Evolutionary conservation across 2,113 vertebrate genomes (phyloP), one percentile per base, ranked within the genome.

Genomic region (Neofelis nebulosa): DNA sequence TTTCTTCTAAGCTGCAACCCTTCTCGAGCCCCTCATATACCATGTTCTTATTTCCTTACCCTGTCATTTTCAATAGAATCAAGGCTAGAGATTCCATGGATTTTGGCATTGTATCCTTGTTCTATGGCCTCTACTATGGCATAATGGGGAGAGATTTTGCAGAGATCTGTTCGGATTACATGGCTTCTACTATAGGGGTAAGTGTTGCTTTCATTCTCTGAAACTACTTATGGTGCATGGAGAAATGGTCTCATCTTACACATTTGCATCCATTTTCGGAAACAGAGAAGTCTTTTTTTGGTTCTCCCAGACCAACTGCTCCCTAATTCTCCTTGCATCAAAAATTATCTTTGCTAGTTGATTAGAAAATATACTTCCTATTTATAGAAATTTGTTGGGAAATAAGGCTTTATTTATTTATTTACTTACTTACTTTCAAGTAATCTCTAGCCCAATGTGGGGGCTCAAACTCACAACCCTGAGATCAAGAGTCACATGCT

Each of bases 91-190:
- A 98, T 48, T 99, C 98, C 0, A 98, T 99, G 98, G 98, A 98
- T 88, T 99, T 99, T 0, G 98, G 98, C 0, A 97, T 99, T 2
- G 96, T 98, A 57, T 98, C 99, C 97, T 89, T 99, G 94, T 99
- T 99, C 87, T 99, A 99, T 1, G 96, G 99, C 0, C 97, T 99
- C 16, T 99, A 99, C 94, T 99, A 98, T 2, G 98, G 98, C 25
- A 98, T 98, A 50, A 98, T 98, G 98, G 98, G 98, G 55, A 95
- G 98, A 97, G 98, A 99, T 95, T 99, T 99, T 15, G 98, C 99
- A 33, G 99, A 99, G 48, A 98, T 99, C 97, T 99, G 98, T 94
- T 99, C 99, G 0, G 99, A 99, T 97, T 98, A 98, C 97, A 98
- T 98, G 99, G 98, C 98, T 50, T 99, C 99, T 15, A 99, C 98